Base-by-base conservation (phyloP, 2,888 invertebrate genomes). In the Nomada ferruginata region DNA sequence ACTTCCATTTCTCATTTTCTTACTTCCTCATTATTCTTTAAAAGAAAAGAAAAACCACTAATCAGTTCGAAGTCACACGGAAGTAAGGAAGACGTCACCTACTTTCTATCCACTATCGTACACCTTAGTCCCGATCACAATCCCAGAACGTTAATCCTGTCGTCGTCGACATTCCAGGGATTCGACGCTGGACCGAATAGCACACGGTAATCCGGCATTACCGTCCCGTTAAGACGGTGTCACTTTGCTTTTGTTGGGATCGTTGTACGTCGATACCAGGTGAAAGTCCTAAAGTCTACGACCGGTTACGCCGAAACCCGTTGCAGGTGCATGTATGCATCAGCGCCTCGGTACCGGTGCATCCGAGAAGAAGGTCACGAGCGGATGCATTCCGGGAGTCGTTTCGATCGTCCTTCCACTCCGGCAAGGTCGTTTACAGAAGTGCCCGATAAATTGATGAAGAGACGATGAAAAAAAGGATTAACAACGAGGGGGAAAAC, bases 221-320 rank as follows among this genome's bases (percentile, higher is more conserved):
- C 76, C 72, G 70, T 73, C 65, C 82, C 73, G 76, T 76, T 82
- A 82, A 72, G 72, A 63, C 68, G 60, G 60, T 64, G 59, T 71
- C 76, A 57, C 47, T 63, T 73, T 78, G 83, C 83, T 68, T 53
- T 57, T 80, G 70, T 63, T 60, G 65, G 77, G 84, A 84, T 81
- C 60, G 80, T 72, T 60, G 76, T 72, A 81, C 85, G 76, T 79
- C 79, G 85, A 85, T 85, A 82, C 79, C 79, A 61, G 85, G 82
- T 85, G 85, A 85, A 85, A 85, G 85, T 85, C 85, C 85, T 85
- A 85, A 85, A 85, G 85, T 85, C 85, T 85, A 85, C 85, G 85
- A 85, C 85, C 85, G 85, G 85, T 85, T 85, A 85, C 85, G 82
- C 85, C 85, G 85, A 85, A 85, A 85, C 85, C 85, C 85, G 85